These are phyloP conservation scores for Bujurquina vittata DNA, from an alignment of 2,113 vertebrate genomes.

Conservation along the genomic window DNA sequence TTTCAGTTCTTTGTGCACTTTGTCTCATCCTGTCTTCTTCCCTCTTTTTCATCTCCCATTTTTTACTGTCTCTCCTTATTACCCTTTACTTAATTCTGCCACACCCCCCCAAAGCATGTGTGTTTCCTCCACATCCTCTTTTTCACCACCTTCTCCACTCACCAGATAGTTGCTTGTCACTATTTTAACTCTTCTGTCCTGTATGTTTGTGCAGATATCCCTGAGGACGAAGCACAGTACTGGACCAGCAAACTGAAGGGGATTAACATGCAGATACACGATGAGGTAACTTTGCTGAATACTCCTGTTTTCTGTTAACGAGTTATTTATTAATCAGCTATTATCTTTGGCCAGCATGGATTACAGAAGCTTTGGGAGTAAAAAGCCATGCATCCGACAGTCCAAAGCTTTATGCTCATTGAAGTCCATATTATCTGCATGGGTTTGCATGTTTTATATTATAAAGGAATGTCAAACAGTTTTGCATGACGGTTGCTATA, in stretches of 20 bases:
- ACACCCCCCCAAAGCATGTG: no score
- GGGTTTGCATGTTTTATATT: not conserved
- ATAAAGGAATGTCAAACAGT: not conserved
- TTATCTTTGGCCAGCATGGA: not conserved
- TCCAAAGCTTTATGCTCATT: no score
- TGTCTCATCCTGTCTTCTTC: not conserved
- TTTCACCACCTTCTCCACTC: not conserved
- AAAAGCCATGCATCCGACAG: no score
- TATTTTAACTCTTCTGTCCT: not conserved
- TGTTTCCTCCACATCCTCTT: not conserved
- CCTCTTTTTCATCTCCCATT: not conserved
- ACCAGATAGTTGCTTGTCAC: not conserved
- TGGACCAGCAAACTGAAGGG: constrained; percentile 94
- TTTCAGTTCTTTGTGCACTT: constrained; percentile 14
- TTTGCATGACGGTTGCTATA: not conserved
- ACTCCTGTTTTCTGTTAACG: not conserved
- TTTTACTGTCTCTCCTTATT: not conserved
- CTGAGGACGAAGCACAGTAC: constrained; percentile 95
- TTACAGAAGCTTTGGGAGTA: not conserved
- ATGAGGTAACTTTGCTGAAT: constrained; percentile 78
- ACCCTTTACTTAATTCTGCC: not conserved
- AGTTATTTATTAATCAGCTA: not conserved
- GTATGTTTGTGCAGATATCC: constrained; percentile 85
- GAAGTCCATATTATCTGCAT: not conserved
- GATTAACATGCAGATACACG: constrained; percentile 87